These are phyloP conservation scores for Centropus unirufus DNA, from an alignment of 2,113 vertebrate genomes.

Conservation along the genomic window DNA sequence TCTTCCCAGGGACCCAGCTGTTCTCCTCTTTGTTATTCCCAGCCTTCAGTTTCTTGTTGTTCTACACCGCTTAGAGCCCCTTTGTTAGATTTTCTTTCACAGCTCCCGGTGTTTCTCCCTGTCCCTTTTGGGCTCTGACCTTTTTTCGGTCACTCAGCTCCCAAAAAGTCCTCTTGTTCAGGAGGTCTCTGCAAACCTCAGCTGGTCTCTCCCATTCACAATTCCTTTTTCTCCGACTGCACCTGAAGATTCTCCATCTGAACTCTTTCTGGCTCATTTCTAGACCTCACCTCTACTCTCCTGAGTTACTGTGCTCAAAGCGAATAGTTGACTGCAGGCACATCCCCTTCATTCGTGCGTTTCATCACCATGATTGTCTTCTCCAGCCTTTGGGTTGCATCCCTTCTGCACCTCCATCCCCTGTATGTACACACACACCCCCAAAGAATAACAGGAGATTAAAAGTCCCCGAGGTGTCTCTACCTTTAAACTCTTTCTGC, in stretches of 20 bases:
- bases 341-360: background rate
- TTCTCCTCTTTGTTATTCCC: conserved; percentile 41
- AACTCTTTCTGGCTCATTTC: background rate
- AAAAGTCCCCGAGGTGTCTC: background rate
- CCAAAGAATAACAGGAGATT: accelerated
- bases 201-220: background rate
- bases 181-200: background rate
- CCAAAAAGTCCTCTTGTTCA: background rate
- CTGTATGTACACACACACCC: background rate
- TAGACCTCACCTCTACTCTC: background rate
- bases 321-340: background rate
- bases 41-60: background rate
- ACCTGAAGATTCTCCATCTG: background rate
- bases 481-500: background rate
- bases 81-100: background rate
- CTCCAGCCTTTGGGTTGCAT: background rate
- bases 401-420: background rate
- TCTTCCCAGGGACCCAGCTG: conserved; percentile 9
- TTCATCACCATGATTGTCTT: background rate
- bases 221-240: background rate
- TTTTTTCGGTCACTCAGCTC: background rate
- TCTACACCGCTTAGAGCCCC: background rate
- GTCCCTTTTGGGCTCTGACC: background rate
- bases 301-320: accelerated
- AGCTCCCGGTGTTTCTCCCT: background rate